phyloP scores from a whole-genome alignment of 2,888 invertebrate species.

The Apantesis nais region DNA sequence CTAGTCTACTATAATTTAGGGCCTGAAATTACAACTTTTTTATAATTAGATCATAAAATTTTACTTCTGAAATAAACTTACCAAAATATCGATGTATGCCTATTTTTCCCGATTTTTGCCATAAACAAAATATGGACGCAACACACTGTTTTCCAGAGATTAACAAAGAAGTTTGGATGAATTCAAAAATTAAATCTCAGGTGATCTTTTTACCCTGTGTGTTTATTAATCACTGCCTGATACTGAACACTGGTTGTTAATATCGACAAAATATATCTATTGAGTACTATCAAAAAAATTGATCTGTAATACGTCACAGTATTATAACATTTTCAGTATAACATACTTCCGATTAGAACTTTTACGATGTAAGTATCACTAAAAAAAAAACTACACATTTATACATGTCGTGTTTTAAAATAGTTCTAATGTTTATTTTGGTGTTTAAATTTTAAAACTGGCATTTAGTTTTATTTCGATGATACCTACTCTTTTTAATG shows the following conservation, averaged over 20 bases:
- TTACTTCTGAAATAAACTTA: not conserved
- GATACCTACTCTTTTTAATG: too few relatives aligned
- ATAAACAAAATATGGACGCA: not conserved
- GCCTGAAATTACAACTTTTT: too few relatives aligned
- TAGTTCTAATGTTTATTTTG: too few relatives aligned
- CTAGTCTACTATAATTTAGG: too few relatives aligned
- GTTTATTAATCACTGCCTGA: conserved; percentile 22
- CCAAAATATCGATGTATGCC: conserved; percentile 1
- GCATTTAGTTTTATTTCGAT: too few relatives aligned
- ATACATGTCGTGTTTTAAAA: too few relatives aligned
- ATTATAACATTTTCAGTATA: conserved; percentile 14
- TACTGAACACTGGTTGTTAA: conserved; percentile 15
- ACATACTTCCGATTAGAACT: conserved; percentile 33
- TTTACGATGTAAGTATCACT: not conserved
- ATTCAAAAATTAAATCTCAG: not conserved
- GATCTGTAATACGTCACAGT: conserved; percentile 37
- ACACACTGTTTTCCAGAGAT: not conserved
- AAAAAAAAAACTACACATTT: not conserved
- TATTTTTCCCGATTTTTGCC: not conserved
- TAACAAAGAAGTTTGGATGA: not conserved
- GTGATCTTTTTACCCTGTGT: conserved; percentile 13
- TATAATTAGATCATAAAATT: not conserved
- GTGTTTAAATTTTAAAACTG: too few relatives aligned
- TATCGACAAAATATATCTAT: conserved; percentile 42
- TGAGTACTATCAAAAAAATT: conserved; percentile 25